A percentile compares a stretch with the other conserved stretches of the same genome.
Conservation (phyloP, 2,888 invertebrate genomes). For the Campoplex capitator region DNA sequence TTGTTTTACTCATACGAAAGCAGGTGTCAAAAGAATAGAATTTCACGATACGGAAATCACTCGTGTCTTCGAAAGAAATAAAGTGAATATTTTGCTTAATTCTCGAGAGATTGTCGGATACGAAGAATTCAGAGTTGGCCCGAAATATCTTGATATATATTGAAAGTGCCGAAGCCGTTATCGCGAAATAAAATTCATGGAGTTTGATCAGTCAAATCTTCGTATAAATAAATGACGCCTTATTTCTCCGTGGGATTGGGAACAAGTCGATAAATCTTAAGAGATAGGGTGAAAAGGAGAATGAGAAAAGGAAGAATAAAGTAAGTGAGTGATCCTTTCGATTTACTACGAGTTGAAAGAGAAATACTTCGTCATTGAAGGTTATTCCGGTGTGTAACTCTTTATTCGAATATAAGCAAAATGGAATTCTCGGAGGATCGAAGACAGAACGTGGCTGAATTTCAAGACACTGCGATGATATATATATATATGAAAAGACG, state of each 20-base stretch:
- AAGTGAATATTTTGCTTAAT: background rate
- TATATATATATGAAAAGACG: slow-evolving; percentile 29
- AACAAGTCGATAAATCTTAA: slow-evolving; percentile 33
- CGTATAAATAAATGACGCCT: slow-evolving; percentile 47
- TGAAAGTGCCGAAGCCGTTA: slow-evolving; percentile 21
- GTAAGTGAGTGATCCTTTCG: slow-evolving; percentile 46
- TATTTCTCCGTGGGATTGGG: background rate
- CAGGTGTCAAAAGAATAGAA: background rate
- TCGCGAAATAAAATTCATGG: slow-evolving; percentile 9
- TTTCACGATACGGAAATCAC: background rate
- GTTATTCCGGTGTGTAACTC: slow-evolving; percentile 59
- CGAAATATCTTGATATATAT: slow-evolving; percentile 11
- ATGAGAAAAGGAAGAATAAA: slow-evolving; percentile 17
- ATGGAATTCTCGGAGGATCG: slow-evolving; percentile 46
- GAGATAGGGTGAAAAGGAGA: slow-evolving; percentile 1
- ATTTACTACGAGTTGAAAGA: slow-evolving; percentile 51
- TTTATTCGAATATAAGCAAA: slow-evolving; percentile 56
- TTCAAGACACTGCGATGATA: slow-evolving; percentile 34
- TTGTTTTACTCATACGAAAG: background rate
- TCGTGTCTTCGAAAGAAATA: background rate
- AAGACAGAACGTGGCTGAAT: slow-evolving; percentile 35
- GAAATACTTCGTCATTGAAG: slow-evolving; percentile 63
- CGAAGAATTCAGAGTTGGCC: background rate
- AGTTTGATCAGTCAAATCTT: slow-evolving; percentile 45
- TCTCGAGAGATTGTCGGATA: background rate